These are phyloP conservation scores for Crotalus viridis DNA, from an alignment of 2,113 vertebrate species.

Conservation along the genomic window DNA sequence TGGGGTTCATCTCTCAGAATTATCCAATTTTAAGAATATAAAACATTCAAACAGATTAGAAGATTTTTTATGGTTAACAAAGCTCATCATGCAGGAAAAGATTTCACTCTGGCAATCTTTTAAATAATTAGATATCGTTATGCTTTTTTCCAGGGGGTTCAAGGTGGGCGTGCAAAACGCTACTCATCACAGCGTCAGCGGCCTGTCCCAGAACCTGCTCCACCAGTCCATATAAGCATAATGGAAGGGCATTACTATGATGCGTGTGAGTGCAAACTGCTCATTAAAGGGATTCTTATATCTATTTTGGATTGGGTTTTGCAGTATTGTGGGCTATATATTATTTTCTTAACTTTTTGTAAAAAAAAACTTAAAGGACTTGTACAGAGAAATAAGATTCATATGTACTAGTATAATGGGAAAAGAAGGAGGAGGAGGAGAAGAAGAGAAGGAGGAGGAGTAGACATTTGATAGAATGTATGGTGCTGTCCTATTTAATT, in stretches of 20 bases:
- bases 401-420: not conserved
- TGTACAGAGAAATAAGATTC: not conserved
- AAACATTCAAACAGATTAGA: not conserved
- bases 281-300: not conserved
- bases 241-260: constrained; percentile 98
- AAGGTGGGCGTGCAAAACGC: constrained; percentile 86
- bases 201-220: constrained; percentile 81
- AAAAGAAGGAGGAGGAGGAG: too few relatives aligned
- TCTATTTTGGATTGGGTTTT: not conserved
- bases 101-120: not conserved
- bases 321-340: not conserved
- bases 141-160: constrained; percentile 70
- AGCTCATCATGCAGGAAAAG: not conserved
- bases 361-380: not conserved
- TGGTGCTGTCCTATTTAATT: not conserved
- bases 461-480: not conserved
- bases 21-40: not conserved
- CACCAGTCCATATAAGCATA: constrained; percentile 93
- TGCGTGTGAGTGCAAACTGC: constrained; percentile 77
- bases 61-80: not conserved
- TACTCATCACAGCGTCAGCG: constrained; percentile 95
- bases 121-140: not conserved
- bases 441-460: too few relatives aligned
- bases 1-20: not conserved
- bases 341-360: not conserved